Evolutionary conservation across 2,797 vertebrate species (phyloP), one percentile per base, ranked within the genome.

Genomic region (Aratinga solstitialis): DNA sequence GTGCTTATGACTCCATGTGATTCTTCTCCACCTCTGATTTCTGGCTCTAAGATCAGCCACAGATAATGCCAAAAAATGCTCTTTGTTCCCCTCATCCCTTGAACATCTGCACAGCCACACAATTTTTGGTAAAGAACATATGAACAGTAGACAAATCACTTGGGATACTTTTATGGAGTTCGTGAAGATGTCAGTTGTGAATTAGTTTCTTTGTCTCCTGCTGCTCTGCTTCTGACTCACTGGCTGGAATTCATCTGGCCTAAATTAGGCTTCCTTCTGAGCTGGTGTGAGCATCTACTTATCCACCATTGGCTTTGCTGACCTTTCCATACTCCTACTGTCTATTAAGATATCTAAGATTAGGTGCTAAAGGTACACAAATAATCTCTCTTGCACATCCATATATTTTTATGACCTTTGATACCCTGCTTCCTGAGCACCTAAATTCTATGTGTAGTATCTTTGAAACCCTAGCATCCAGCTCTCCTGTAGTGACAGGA

Each of bases 181-280:
- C 56, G 26, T 71, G 63, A 91, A 95, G 50, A 77, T 79, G 61
- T 65, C 76, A 84, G 74, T 16, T 67, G 30, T 54, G 56, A 87
- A 90, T 88, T 90, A 77, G 45, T 82, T 93, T 74, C 63, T 81
- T 88, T 9, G 0, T 69, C 43, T 87, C 56, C 72, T 87, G 74
- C 40, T 92, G 48, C n/a, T 94, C n/a, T 79, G 23, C n/a, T 81
- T 94, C 79, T 94, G 76, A 78, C 36, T 88, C 53, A 50, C 42
- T 85, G 89, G 32, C 79, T 87, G 19, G 14, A 1, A 85, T 88
- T 86, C 53, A 43, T 95, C 65, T 95, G 61, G 36, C 66, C 34
- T 61, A 65, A 87, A 50, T 74, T 53, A 61, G 32, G 9, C 13
- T 87, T 86, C 16, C 48, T 92, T 13, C 48, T 83, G 36, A 77